Conservation (phyloP, 2,113 vertebrate genomes). For the Ptilonorhynchus violaceus region DNA sequence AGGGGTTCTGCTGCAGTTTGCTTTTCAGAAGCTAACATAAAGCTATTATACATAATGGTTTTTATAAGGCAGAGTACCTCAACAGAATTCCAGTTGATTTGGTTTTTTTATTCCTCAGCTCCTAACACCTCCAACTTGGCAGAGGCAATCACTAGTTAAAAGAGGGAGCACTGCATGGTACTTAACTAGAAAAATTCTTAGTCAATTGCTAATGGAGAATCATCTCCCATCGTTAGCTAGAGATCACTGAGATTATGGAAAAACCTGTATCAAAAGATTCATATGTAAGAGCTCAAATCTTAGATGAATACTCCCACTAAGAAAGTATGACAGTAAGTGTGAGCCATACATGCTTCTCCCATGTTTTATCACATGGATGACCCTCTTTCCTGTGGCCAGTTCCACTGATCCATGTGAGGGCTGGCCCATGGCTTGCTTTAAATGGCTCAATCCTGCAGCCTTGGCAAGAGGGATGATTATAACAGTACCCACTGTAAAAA, state of each 20-base stretch:
- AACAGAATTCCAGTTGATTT: background rate
- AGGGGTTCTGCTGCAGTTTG: background rate
- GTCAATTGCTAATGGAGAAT: background rate
- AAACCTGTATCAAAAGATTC: background rate
- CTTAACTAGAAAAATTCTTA: background rate
- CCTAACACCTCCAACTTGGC: background rate
- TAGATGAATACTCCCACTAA: background rate
- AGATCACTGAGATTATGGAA: background rate
- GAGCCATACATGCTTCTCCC: background rate
- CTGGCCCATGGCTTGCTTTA: background rate
- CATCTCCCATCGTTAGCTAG: background rate
- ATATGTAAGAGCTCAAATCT: background rate
- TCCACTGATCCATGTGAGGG: background rate
- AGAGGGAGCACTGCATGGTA: background rate
- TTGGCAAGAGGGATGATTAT: background rate
- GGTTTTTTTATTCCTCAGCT: background rate
- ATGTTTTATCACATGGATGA: background rate
- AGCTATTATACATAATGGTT: background rate
- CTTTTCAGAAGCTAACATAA: constrained; percentile 12
- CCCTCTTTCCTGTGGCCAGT: background rate
- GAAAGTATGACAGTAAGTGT: background rate
- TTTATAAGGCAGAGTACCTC: constrained; percentile 37
- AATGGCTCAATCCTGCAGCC: background rate
- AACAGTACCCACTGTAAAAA: background rate
- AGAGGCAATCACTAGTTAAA: background rate